A percentile compares a stretch with the other conserved stretches of the same genome.
phyloP scores from a whole-genome alignment of 2,797 vertebrate genomes.

The Megaceryle alcyon region DNA sequence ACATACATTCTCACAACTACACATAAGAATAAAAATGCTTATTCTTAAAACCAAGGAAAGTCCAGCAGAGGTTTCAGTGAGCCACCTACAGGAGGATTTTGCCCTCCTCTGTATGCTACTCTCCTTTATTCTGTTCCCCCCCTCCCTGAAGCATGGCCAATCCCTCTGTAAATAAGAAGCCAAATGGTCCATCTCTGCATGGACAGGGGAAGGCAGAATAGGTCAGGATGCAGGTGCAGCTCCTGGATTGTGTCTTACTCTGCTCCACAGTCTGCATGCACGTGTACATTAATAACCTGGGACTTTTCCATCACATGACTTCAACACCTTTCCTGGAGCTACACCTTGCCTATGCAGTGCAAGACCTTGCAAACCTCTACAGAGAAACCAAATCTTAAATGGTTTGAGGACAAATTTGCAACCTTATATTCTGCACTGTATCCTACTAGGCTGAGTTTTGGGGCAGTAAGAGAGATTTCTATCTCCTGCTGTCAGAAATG shows the following conservation, averaged over 20 bases:
- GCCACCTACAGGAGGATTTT: not conserved
- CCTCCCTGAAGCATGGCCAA: not conserved
- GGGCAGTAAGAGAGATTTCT: not conserved
- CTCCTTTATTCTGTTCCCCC: not conserved
- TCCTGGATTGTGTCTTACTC: not conserved
- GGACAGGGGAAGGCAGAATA: not conserved
- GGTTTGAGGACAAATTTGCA: not conserved
- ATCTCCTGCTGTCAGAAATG: not conserved
- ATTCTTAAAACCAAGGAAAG: not conserved
- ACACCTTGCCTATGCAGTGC: not conserved
- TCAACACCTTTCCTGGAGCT: not conserved
- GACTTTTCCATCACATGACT: not conserved
- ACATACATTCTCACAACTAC: not conserved
- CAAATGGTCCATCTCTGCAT: not conserved
- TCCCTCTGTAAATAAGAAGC: not conserved
- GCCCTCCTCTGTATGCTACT: not conserved
- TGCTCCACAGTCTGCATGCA: not conserved
- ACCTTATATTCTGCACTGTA: not conserved
- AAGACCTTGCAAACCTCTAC: not conserved
- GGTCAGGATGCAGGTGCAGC: accelerated
- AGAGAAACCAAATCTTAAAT: not conserved
- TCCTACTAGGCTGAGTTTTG: not conserved
- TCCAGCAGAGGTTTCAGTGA: not conserved
- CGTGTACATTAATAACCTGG: accelerated
- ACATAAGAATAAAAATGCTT: not conserved